Conservation (phyloP, 2,888 invertebrate genomes). For the Saturnia japonica region DNA sequence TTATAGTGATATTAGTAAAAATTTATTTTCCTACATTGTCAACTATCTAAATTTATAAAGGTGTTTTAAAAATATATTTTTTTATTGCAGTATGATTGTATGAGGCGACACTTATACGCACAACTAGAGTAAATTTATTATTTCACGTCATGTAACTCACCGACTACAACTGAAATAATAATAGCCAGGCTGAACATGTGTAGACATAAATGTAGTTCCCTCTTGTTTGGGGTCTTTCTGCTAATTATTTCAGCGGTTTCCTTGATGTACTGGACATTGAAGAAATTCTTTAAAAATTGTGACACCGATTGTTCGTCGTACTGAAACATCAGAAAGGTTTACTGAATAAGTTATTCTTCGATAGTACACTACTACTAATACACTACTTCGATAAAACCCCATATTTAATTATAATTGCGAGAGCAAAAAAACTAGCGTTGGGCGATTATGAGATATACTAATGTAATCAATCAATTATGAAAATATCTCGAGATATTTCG, state of each 20-base stretch:
- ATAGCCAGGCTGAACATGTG: not conserved
- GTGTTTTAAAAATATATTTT: too few relatives aligned
- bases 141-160: not conserved
- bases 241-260: slow-evolving; percentile 3
- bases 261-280: not conserved
- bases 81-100: too few relatives aligned
- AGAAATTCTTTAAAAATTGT: not conserved
- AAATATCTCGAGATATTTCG: too few relatives aligned
- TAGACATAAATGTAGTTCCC: not conserved
- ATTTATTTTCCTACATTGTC: too few relatives aligned
- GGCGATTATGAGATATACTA: too few relatives aligned
- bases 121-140: not conserved
- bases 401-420: too few relatives aligned
- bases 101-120: too few relatives aligned
- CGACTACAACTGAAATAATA: not conserved
- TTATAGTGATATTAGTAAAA: too few relatives aligned
- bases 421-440: too few relatives aligned
- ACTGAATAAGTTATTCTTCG: not conserved
- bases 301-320: not conserved
- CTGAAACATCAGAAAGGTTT: not conserved
- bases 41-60: too few relatives aligned
- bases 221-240: slow-evolving; percentile 1
- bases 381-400: too few relatives aligned
- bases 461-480: too few relatives aligned
- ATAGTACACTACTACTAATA: not conserved